Conservation (phyloP, 2,113 vertebrate species). For the Callipepla californica region DNA sequence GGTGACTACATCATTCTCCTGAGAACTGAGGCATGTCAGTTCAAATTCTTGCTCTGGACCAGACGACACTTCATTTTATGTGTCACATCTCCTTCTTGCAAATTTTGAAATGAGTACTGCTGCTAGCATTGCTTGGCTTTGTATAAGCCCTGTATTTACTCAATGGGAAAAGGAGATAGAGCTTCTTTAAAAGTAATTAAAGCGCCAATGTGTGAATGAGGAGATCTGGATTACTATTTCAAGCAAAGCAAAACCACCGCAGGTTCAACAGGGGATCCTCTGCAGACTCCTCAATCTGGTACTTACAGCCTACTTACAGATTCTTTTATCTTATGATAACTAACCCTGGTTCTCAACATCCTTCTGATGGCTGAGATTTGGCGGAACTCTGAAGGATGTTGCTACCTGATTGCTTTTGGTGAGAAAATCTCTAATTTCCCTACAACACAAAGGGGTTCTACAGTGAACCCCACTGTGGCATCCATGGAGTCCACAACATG, state of each 20-base stretch:
- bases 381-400: neutral
- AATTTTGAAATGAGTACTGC: neutral
- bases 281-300: neutral
- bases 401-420: neutral
- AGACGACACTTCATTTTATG: neutral
- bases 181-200: neutral
- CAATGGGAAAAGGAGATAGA: neutral
- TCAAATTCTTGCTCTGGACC: neutral
- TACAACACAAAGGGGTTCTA: neutral
- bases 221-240: neutral
- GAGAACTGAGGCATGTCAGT: accelerated
- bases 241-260: neutral
- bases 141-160: neutral
- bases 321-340: neutral
- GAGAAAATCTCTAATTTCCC: neutral
- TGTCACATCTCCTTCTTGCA: neutral
- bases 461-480: too few species aligned
- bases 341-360: neutral
- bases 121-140: neutral
- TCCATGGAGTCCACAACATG: neutral
- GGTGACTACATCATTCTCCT: neutral
- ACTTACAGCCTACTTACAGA: neutral
- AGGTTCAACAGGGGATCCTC: too few species aligned
- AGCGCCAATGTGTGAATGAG: neutral
- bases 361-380: neutral